These are phyloP conservation scores for Deilephila porcellus DNA, from an alignment of 2,888 invertebrate species.

Conservation along the genomic window DNA sequence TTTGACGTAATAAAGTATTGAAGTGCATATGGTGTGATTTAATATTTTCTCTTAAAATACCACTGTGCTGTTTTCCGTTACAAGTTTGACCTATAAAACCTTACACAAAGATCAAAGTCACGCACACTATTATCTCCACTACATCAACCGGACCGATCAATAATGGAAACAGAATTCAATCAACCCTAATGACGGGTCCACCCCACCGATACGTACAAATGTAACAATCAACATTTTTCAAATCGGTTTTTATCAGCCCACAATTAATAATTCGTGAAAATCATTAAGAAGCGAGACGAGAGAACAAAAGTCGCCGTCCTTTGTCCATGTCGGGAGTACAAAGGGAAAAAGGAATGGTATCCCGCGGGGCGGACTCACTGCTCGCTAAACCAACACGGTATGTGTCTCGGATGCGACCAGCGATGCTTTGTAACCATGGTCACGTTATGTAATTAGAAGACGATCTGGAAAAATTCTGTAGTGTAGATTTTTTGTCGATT, in stretches of 20 bases:
- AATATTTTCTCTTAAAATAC: too few species aligned
- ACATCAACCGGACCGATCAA: conserved; percentile 34
- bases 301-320: conserved; percentile 83
- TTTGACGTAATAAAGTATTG: too few species aligned
- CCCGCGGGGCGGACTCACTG: conserved; percentile 67
- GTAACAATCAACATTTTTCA: conserved; percentile 76
- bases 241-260: conserved; percentile 75
- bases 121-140: not conserved
- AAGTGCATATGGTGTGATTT: too few species aligned
- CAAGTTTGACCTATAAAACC: not conserved
- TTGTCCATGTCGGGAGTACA: conserved; percentile 70
- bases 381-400: conserved; percentile 76
- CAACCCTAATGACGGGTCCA: conserved; percentile 45
- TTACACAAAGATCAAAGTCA: conserved; percentile 29
- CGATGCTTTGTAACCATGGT: not conserved
- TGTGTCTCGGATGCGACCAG: conserved; percentile 56
- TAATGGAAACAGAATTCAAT: conserved; percentile 46
- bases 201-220: conserved; percentile 54
- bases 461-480: too few species aligned
- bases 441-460: too few species aligned
- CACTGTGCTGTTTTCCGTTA: too few species aligned
- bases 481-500: too few species aligned
- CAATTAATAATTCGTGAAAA: conserved; percentile 84
- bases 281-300: conserved; percentile 82
- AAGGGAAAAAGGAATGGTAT: conserved; percentile 62